Conservation (phyloP, 2,888 invertebrate species). For the Hirtodrosophila confusa region DNA sequence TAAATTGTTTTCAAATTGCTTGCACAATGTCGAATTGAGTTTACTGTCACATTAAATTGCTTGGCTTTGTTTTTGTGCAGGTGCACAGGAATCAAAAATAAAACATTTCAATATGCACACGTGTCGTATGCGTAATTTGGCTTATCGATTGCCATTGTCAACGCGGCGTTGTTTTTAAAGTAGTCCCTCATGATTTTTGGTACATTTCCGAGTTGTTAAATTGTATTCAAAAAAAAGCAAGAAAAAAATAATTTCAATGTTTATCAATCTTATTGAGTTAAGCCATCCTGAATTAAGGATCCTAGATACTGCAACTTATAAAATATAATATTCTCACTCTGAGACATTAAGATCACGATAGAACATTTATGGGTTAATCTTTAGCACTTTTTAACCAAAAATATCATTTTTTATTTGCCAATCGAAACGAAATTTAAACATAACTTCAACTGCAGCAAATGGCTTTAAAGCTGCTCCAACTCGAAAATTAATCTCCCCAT, state of each 20-base stretch:
- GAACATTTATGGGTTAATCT: too few species aligned
- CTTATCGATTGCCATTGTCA: conserved; percentile 36
- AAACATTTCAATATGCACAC: conserved; percentile 39
- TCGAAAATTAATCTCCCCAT: neutral
- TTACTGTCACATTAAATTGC: conserved; percentile 42
- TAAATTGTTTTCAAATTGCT: conserved; percentile 64
- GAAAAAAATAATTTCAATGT: neutral
- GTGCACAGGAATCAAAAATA: conserved; percentile 12
- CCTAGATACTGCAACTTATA: neutral
- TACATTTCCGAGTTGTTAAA: neutral
- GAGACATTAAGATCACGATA: too few species aligned
- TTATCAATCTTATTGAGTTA: too few species aligned
- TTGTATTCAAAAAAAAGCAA: too few species aligned
- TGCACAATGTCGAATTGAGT: conserved; percentile 46
- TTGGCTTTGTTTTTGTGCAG: conserved; percentile 27
- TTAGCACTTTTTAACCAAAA: neutral
- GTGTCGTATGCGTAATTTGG: conserved; percentile 62
- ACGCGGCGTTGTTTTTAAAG: conserved; percentile 17
- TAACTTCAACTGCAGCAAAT: conserved; percentile 1
- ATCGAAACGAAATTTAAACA: conserved; percentile 25
- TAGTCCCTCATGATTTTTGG: neutral
- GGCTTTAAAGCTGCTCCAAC: neutral
- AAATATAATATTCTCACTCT: too few species aligned
- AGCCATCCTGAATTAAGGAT: too few species aligned
- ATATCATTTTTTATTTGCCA: conserved; percentile 13